Conservation (phyloP, 2,113 vertebrate species). For the Equus przewalskii region DNA sequence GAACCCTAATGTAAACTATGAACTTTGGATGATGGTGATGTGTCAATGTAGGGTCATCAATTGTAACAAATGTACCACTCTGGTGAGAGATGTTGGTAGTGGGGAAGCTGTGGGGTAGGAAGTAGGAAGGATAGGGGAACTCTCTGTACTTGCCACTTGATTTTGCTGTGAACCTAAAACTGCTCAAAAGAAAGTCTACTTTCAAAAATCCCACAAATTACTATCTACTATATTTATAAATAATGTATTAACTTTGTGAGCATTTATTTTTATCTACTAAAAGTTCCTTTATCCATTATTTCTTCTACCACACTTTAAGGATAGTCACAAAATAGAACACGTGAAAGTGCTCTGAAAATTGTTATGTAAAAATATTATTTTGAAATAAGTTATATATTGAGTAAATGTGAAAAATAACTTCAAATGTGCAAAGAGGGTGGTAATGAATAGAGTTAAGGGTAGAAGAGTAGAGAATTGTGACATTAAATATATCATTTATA, state of each 20-base stretch:
- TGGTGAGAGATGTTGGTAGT: background rate
- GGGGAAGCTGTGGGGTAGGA: background rate
- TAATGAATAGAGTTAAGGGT: background rate
- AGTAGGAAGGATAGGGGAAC: no score
- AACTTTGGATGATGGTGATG: background rate
- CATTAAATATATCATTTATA: background rate
- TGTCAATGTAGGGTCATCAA: background rate
- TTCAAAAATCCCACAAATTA: background rate
- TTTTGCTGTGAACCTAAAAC: background rate
- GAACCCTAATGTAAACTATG: background rate
- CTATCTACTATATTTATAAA: background rate
- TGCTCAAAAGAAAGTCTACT: background rate
- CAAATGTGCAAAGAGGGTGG: background rate
- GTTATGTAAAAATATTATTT: background rate
- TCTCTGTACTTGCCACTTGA: background rate
- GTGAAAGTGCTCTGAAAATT: slow-evolving; percentile 15
- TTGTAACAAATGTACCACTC: background rate
- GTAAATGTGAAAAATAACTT: background rate
- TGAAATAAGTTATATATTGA: slow-evolving; percentile 21
- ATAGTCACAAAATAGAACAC: background rate
- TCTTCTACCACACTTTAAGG: background rate
- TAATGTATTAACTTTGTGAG: background rate
- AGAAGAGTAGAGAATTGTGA: background rate
- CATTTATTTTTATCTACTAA: background rate
- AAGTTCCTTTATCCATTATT: background rate